Evolutionary conservation across 1,140 invertebrate genomes (phyloP).

Genomic region (Neodiprion pinetum): DNA sequence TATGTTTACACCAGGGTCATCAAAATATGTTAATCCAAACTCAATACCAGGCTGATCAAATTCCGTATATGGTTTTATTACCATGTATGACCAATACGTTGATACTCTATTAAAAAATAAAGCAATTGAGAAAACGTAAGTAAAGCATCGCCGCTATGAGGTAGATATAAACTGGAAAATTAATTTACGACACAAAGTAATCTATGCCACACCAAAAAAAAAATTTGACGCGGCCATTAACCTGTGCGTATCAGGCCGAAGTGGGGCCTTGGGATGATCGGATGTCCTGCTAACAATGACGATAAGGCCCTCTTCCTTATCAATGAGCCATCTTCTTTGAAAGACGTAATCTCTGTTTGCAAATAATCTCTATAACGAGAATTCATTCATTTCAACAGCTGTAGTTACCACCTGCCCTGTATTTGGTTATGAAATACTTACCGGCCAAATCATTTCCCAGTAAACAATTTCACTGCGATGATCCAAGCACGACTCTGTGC

Average conservation of each 20-base stretch:
- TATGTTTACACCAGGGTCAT: slow-evolving; percentile 81
- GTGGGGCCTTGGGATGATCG: slow-evolving; percentile 67
- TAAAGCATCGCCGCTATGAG: not conserved
- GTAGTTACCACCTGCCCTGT: not conserved
- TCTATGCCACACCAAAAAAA: not conserved
- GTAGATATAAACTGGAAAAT: not conserved
- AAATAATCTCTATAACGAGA: slow-evolving; percentile 72
- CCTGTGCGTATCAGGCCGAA: slow-evolving; percentile 66
- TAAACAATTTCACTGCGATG: slow-evolving; percentile 79
- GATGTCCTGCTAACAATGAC: slow-evolving; percentile 70
- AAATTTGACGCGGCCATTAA: slow-evolving; percentile 21
- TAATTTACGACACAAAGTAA: not conserved
- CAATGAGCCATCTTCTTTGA: slow-evolving; percentile 73
- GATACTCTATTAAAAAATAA: slow-evolving; percentile 64
- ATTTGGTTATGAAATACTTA: slow-evolving; percentile 55
- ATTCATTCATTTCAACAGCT: not conserved
- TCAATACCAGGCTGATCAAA: slow-evolving; percentile 77
- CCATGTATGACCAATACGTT: slow-evolving; percentile 88
- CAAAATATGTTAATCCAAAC: slow-evolving; percentile 87
- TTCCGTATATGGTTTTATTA: slow-evolving; percentile 74
- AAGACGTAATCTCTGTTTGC: slow-evolving; percentile 89
- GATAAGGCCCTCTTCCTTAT: slow-evolving; percentile 63
- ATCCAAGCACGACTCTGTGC: slow-evolving; percentile 39
- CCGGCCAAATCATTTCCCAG: slow-evolving; percentile 89
- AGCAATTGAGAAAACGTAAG: not conserved